Percentiles rank a stretch among this genome's conserved stretches.
Evolutionary conservation across 2,888 invertebrate species (phyloP).

Genomic region (Agapetus fuscipes): DNA sequence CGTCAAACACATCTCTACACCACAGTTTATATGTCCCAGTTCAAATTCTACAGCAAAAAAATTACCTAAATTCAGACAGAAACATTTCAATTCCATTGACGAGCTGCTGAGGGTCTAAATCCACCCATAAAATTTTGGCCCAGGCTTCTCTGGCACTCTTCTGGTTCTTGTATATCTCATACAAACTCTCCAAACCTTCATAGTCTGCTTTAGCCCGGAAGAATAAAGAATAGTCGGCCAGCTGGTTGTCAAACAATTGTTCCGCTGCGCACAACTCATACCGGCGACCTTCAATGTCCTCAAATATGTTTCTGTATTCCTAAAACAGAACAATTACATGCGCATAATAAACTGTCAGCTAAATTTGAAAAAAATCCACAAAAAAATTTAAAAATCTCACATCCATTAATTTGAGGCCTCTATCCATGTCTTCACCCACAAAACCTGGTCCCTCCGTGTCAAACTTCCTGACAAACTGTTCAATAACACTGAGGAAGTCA

Average conservation of each 20-base stretch:
- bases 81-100: conserved; percentile 81
- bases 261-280: conserved; percentile 54
- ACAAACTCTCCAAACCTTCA: conserved; percentile 59
- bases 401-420: conserved; percentile 61
- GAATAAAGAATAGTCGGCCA: conserved; percentile 75
- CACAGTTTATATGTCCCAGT: no score
- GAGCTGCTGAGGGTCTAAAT: conserved; percentile 74
- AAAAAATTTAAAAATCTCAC: conserved; percentile 27
- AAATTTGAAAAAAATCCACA: neutral
- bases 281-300: conserved; percentile 55
- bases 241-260: conserved; percentile 76
- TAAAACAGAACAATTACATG: no score
- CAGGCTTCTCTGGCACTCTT: conserved; percentile 68
- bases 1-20: no score
- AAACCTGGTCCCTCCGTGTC: conserved; percentile 69
- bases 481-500: conserved; percentile 51
- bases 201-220: conserved; percentile 53
- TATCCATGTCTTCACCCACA: conserved; percentile 68
- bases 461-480: conserved; percentile 64
- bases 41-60: no score
- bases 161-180: conserved; percentile 69
- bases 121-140: conserved; percentile 81
- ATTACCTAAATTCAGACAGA: conserved; percentile 62
- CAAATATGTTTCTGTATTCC: conserved; percentile 56
- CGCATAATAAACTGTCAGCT: neutral